A percentile compares a stretch with the other conserved stretches of the same genome.
phyloP scores from a whole-genome alignment of 2,888 invertebrate species.

The Catocala fraxini region DNA sequence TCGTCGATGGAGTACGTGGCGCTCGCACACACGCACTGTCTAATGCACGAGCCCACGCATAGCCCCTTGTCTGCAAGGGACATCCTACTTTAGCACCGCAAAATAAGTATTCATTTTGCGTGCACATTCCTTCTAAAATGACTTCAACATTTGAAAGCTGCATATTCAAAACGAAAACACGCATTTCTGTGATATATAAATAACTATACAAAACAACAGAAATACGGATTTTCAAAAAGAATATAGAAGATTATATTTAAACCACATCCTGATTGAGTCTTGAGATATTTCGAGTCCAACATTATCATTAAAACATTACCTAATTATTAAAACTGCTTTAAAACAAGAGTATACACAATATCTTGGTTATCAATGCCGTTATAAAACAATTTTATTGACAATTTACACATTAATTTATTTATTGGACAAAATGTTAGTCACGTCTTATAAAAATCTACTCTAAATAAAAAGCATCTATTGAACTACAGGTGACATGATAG shows the following conservation, averaged over 20 bases:
- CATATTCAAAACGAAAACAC: no score
- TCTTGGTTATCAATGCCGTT: constrained; percentile 12
- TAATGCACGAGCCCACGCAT: constrained; percentile 85
- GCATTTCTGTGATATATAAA: no score
- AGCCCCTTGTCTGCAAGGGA: constrained; percentile 81
- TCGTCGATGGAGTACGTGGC: constrained; percentile 77
- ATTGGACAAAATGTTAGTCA: constrained; percentile 57
- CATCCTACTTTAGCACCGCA: constrained; percentile 58
- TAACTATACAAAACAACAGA: no score
- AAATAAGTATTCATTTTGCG: constrained; percentile 12
- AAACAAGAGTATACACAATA: constrained; percentile 2
- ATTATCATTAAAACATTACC: no score
- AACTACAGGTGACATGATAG: constrained; percentile 47
- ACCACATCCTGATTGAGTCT: no score
- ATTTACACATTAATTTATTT: constrained; percentile 11
- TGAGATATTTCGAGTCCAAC: no score
- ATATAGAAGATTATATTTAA: no score
- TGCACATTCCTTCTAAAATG: background rate
- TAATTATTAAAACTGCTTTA: no score
- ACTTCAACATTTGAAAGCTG: no score
- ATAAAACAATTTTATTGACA: constrained; percentile 11
- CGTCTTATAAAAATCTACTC: constrained; percentile 47
- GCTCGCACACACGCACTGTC: constrained; percentile 81
- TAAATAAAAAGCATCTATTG: constrained; percentile 52
- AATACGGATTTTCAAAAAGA: no score